Evolutionary conservation across 1,140 invertebrate species (phyloP), one percentile per base, ranked within the genome.

Genomic region (Aphaenogaster floridana): DNA sequence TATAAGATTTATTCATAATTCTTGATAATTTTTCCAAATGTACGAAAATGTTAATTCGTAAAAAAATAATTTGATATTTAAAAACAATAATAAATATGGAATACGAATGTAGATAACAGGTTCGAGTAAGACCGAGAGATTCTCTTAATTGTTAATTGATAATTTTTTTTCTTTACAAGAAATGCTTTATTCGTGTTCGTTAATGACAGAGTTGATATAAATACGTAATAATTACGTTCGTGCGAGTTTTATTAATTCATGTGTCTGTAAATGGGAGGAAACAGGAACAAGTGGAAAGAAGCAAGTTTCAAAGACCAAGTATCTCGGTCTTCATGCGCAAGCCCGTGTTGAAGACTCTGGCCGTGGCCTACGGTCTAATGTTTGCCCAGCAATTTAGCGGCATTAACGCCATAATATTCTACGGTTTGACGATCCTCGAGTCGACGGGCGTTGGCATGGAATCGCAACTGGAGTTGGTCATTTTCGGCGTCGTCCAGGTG

Each of bases 331-430:
- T 93, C 50, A 64, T 76, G 61, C 90, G 84, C n/a, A 88, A 50
- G 45, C 88, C 92, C 0, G 59, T 91, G 2, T 3, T 86, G 59
- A 93, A 91, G 79, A 88, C 59, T 15, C 34, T 94, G 59, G 63
- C 11, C 0, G 42, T 93, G n/a, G 91, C 92, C 4, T 93, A 89
- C 39, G 93, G 92, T 15, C 68, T 94, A 86, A 97, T 97, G 97
- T 94, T 96, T 88, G 94, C 96, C 92, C 96, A 97, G 88, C 97
- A 98, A 94, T 95, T 98, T 63, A 97, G 97, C 86, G 98, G 98
- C 50, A 97, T 98, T 69, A 98, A 98, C 91, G 97, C 97, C 5
- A 97, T 98, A 17, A 97, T 98, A 88, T 98, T 98, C 93, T 98
- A 98, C 92, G 96, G 97, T 0, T 96, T 96, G 36, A 92, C 92